Base-by-base conservation (phyloP, 1,140 invertebrate species). In the Brachionus rotundiformis region DNA sequence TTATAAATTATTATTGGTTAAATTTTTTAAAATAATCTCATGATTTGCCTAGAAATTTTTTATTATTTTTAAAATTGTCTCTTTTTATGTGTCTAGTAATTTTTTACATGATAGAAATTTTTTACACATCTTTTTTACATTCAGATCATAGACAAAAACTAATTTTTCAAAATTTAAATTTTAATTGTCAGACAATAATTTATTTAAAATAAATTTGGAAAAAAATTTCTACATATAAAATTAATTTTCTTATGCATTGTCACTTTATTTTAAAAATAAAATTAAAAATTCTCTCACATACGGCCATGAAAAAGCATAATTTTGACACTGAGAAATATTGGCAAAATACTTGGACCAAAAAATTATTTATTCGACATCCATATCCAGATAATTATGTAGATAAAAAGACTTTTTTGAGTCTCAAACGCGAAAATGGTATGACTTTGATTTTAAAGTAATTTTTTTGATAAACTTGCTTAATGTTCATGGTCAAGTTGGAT, bases 331-430 rank as follows among this genome's bases (percentile, higher is more conserved):
- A 54, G 47, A 54, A 54, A 36, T 44, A 73, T 10, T 11, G 39
- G 7, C 68, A 73, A n/a, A 73, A 73, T 25, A 44, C 33, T 31
- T 73, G 68, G 68, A 44, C 68, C 8, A 79, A 41, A 79, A 79
- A 79, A 13, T 25, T 79, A 27, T 79, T 59, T 13, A 79, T 79
- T 8, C 8, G 23, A 23, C 90, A 92, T 82, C 92, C 91, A 44
- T 92, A 93, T 84, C 92, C 94, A 0, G 95, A 97, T 86, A 96
- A 97, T 89, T 96, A 96, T 85, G 95, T 94, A 0, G 93, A 95
- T 86, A 90, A 90, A 33, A 68, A 68, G 33, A 89, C 91, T 36
- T 97, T 98, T 86, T 88, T 97, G 8, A 91, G 93, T 85, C 93
- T 96, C 83, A 85, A 97, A 41, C 91, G 90, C 82, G 95, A 93